These are phyloP conservation scores for Aptenodytes forsteri DNA, from an alignment of 2,113 vertebrate genomes.

Conservation along the genomic window DNA sequence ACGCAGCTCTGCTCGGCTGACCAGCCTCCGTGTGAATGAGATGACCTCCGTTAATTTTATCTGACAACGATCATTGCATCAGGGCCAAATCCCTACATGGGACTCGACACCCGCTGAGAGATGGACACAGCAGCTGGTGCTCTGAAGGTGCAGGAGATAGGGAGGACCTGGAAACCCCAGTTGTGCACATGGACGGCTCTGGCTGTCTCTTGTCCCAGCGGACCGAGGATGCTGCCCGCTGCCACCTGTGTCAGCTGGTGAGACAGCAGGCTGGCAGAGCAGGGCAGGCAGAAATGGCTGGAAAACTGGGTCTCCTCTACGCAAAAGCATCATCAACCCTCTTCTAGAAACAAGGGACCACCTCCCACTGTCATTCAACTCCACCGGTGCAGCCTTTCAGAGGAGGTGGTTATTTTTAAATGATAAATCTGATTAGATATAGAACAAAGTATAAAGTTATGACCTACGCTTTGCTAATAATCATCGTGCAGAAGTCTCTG, in stretches of 20 bases:
- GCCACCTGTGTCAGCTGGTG: neutral
- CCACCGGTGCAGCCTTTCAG: neutral
- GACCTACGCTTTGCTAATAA: neutral
- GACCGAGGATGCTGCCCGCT: neutral
- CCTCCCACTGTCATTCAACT: neutral
- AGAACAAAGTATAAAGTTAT: neutral
- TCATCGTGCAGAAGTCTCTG: neutral
- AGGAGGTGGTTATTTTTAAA: neutral
- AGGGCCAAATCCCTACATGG: neutral
- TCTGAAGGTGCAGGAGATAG: neutral
- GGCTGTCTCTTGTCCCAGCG: neutral
- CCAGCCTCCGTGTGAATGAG: neutral
- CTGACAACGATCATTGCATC: neutral
- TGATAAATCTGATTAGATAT: neutral
- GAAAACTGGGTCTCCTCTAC: neutral
- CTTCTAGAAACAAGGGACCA: neutral
- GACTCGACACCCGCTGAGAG: fast-evolving
- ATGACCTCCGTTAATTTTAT: slow-evolving; percentile 6
- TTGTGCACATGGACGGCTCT: neutral
- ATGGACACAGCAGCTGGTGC: neutral
- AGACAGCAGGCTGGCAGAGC: neutral
- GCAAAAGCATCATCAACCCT: neutral
- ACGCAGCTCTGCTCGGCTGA: neutral
- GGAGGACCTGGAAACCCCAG: neutral
- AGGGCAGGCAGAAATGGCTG: neutral